phyloP scores from a whole-genome alignment of 2,113 vertebrate genomes.

The Gymnorhina tibicen region DNA sequence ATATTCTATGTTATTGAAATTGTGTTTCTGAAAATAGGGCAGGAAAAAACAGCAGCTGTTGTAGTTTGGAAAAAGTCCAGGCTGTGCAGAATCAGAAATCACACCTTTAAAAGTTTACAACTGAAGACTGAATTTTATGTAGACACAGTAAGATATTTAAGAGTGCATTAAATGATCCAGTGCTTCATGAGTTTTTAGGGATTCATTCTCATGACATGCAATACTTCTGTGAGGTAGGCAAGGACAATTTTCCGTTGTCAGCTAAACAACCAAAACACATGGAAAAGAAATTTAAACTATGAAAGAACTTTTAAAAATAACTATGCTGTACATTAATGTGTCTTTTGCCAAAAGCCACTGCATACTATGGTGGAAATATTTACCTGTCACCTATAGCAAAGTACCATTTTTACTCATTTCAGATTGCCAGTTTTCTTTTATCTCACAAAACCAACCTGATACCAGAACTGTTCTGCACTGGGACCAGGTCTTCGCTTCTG shows the following conservation, averaged over 20 bases:
- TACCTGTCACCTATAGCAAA: neutral
- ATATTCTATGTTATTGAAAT: neutral
- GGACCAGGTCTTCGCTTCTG: neutral
- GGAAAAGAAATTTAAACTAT: constrained; percentile 24
- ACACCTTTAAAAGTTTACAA: neutral
- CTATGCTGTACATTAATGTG: neutral
- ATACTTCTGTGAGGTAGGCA: neutral
- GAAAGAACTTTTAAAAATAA: neutral
- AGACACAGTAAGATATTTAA: neutral
- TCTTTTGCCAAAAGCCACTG: neutral
- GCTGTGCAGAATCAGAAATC: neutral
- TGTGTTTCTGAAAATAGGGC: neutral
- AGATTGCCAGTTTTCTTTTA: neutral
- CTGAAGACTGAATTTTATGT: neutral
- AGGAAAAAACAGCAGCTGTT: neutral
- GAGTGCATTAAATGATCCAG: constrained; percentile 16
- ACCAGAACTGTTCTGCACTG: neutral
- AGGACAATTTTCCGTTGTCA: neutral
- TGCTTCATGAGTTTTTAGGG: neutral
- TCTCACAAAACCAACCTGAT: neutral
- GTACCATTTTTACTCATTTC: neutral
- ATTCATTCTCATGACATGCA: neutral
- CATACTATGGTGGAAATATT: neutral
- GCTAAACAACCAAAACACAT: neutral
- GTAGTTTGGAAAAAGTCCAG: neutral